phyloP scores from a whole-genome alignment of 2,888 invertebrate species.

The Meteorus colon region DNA sequence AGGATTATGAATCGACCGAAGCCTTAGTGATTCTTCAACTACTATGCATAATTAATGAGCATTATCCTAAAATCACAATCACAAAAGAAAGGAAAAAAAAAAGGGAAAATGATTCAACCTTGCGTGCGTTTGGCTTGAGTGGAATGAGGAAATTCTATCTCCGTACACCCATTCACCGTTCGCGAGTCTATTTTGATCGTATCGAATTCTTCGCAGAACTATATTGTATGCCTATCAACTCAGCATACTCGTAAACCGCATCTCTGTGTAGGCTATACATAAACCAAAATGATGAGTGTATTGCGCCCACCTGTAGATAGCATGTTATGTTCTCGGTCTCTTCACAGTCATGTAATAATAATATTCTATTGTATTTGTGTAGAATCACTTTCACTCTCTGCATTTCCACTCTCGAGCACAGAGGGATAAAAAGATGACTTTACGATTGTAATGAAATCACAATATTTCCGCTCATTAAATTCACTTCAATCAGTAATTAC shows the following conservation, averaged over 20 bases:
- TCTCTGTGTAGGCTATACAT: not conserved
- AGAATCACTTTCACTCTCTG: constrained; percentile 10
- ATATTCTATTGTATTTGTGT: constrained; percentile 1
- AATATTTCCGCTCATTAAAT: too few species aligned
- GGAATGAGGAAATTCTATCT: constrained; percentile 54
- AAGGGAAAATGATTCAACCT: not conserved
- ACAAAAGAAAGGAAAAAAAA: not conserved
- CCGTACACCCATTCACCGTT: constrained; percentile 48
- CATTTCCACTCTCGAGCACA: not conserved
- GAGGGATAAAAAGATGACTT: too few species aligned
- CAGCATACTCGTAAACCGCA: too few species aligned
- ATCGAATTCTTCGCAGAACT: constrained; percentile 1
- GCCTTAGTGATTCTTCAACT: too few species aligned
- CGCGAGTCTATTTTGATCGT: constrained; percentile 46
- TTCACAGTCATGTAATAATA: constrained; percentile 12
- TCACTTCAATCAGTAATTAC: too few species aligned
- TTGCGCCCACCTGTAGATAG: constrained; percentile 33
- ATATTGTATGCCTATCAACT: constrained; percentile 39
- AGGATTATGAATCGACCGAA: too few species aligned
- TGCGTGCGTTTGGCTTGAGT: constrained; percentile 1
- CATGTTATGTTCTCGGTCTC: constrained; percentile 29
- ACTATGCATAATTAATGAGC: too few species aligned
- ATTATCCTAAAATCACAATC: not conserved
- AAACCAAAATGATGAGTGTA: constrained; percentile 8
- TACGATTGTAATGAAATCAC: too few species aligned